Conservation (phyloP, 2,888 invertebrate genomes). For the Spilarctia lutea region DNA sequence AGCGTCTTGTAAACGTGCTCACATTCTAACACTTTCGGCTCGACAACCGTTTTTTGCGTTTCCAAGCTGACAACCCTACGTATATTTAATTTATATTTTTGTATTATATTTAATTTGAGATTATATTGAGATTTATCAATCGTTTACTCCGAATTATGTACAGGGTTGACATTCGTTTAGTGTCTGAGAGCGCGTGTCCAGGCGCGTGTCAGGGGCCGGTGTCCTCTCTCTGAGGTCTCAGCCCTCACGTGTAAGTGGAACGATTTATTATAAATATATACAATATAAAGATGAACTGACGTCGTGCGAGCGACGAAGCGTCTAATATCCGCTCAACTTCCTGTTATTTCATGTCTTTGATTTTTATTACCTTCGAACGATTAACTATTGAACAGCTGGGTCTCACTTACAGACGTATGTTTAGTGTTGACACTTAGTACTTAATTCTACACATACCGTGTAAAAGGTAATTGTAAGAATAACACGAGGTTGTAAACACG, state of each 20-base stretch:
- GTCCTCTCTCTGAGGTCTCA: too few species aligned
- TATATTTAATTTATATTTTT: constrained; percentile 15
- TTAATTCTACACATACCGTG: not conserved
- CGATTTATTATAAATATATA: not conserved
- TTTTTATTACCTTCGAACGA: not conserved
- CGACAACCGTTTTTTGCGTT: not conserved
- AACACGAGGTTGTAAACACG: not conserved
- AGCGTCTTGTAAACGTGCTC: not conserved
- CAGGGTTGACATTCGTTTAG: not conserved
- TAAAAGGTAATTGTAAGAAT: not conserved
- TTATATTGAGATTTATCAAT: constrained; percentile 16
- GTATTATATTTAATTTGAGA: constrained; percentile 33
- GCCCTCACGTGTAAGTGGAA: not conserved
- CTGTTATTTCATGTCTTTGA: not conserved
- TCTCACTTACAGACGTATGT: not conserved
- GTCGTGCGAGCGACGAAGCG: not conserved
- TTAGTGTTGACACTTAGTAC: not conserved
- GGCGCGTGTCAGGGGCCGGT: not conserved
- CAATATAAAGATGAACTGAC: not conserved
- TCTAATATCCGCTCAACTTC: not conserved
- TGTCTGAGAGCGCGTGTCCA: not conserved
- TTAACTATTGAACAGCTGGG: not conserved
- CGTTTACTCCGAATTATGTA: not conserved
- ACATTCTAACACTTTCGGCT: not conserved
- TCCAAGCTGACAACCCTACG: not conserved